A percentile compares a stretch with the other conserved stretches of the same genome.
Conservation (phyloP, 2,113 vertebrate genomes). For the Lamprotornis superbus region DNA sequence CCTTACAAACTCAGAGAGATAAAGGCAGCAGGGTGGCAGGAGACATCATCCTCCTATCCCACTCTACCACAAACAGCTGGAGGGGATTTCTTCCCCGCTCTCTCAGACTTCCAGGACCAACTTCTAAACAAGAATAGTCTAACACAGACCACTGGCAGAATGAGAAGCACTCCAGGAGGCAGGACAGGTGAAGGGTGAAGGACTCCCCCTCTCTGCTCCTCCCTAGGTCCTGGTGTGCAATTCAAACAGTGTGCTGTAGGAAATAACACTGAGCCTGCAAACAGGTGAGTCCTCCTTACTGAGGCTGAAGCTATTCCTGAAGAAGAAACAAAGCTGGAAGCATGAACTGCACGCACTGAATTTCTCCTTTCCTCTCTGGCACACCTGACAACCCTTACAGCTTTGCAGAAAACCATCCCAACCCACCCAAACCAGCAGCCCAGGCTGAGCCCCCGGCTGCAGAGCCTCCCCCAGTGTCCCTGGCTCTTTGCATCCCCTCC, state of each 20-base stretch:
- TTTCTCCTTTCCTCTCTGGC: not conserved
- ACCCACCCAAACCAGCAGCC: not conserved
- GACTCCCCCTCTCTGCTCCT: not conserved
- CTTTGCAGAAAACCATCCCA: not conserved
- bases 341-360: not conserved
- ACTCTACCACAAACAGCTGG: not conserved
- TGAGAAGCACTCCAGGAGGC: not conserved
- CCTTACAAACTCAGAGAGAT: not conserved
- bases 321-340: not conserved
- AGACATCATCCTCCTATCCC: not conserved
- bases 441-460: not conserved
- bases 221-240: not conserved
- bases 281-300: not conserved
- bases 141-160: not conserved
- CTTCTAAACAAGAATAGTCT: not conserved
- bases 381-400: not conserved
- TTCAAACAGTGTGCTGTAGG: not conserved
- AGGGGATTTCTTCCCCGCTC: not conserved
- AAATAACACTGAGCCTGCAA: not conserved
- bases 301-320: not conserved
- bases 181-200: not conserved
- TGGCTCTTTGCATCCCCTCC: not conserved
- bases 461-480: not conserved
- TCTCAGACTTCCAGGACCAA: not conserved
- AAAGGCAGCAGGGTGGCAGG: not conserved